These are phyloP conservation scores for Lamprologus speciosus DNA, from an alignment of 2,113 vertebrate genomes.

Conservation along the genomic window DNA sequence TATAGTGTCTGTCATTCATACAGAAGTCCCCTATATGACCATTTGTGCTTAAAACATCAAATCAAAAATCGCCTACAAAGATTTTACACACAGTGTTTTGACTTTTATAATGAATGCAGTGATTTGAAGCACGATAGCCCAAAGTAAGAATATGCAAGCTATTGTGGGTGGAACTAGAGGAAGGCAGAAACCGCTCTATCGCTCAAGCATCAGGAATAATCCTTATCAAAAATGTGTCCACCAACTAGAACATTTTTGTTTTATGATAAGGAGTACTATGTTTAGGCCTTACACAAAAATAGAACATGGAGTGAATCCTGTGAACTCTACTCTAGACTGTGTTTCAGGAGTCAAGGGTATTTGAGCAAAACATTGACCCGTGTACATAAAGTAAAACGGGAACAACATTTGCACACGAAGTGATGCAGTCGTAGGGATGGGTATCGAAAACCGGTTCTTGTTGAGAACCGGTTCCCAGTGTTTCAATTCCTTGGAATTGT, in stretches of 20 bases:
- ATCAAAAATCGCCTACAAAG: accelerated
- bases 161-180: neutral
- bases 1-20: neutral
- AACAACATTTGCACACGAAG: neutral
- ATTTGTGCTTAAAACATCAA: neutral
- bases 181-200: neutral
- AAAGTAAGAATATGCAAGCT: neutral
- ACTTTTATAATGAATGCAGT: neutral
- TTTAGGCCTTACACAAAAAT: neutral
- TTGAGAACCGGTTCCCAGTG: too few species aligned
- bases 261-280: neutral
- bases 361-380: neutral
- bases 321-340: neutral
- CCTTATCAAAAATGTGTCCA: neutral
- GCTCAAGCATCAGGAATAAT: neutral
- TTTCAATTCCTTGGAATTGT: too few species aligned
- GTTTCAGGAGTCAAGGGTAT: neutral
- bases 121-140: neutral
- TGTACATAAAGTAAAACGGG: neutral
- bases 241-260: neutral
- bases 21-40: neutral
- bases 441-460: too few species aligned
- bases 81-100: neutral
- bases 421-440: too few species aligned
- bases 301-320: neutral